Evolutionary conservation across 1,140 invertebrate species (phyloP), one percentile per base, ranked within the genome.

Genomic region (Heliconius melpomene): DNA sequence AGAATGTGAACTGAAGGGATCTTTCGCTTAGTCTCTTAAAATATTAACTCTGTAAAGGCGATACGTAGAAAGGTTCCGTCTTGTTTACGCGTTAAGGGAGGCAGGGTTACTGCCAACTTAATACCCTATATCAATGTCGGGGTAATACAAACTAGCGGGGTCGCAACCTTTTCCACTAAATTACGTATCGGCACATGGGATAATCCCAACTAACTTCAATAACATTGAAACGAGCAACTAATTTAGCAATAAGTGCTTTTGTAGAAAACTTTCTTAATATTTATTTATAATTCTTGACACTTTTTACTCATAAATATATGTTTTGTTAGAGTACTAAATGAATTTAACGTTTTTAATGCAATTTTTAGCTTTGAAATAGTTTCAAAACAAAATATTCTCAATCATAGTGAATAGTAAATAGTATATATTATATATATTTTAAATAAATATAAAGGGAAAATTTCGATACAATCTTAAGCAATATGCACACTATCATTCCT

Each of bases 71-170:
- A 93, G 91, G 90, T 91, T 92, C 87, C 87, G 90, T 91, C 91
- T 94, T 93, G 91, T 94, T 94, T 93, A 94, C 92, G 91, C 88
- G 90, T 92, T 91, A 92, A 89, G 92, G 90, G 91, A 93, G 90
- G 90, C 84, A 85, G 90, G 87, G 89, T 88, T 89, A 1, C n/a
- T n/a, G 88, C 91, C 90, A 93, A 91, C 91, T 93, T 93, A 94
- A 94, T 94, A 91, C 90, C 90, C 92, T 93, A 91, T 94, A 94
- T 93, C 92, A 94, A 90, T 92, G 90, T 91, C 90, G 90, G 90
- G 89, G 86, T 89, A 89, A 91, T 89, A 91, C 89, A 92, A 93
- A 93, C 90, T 93, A 90, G 89, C 87, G 84, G 90, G 91, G 87
- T 90, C 91, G 86, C 88, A 91, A 93, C 91, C 91, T 93, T 94